Evolutionary conservation across 37 sponge, comb jelly and placozoan species (phyloP).

Genomic region (Eunapius fragilis): DNA sequence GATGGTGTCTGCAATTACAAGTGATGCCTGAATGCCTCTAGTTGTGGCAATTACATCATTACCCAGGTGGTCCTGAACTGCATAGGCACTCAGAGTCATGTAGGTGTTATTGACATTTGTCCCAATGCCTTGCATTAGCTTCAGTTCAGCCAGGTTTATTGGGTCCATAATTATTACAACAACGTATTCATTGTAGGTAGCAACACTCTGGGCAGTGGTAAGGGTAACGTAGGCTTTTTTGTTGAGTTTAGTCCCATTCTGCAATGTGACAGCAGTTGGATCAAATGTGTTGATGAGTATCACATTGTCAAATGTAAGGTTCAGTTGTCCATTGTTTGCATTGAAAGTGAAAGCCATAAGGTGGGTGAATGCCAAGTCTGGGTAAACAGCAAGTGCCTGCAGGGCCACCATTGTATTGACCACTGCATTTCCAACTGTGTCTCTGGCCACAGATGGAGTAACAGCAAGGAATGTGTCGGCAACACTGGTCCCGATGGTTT

Average conservation of each 20-base stretch:
- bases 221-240: conserved; percentile 42
- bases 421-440: conserved; percentile 48
- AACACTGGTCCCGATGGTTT: conserved; percentile 11
- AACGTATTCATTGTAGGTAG: conserved; percentile 64
- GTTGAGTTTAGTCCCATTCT: conserved; percentile 48
- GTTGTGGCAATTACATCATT: conserved; percentile 85
- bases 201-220: conserved; percentile 15
- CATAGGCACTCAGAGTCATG: conserved; percentile 76
- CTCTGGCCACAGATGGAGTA: conserved; percentile 35
- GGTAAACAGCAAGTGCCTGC: conserved; percentile 2
- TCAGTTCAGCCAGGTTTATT: conserved; percentile 69
- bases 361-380: conserved; percentile 61
- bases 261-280: conserved; percentile 70
- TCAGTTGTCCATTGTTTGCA: conserved; percentile 80
- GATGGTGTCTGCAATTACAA: conserved; percentile 62
- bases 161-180: conserved; percentile 46
- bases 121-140: conserved; percentile 66
- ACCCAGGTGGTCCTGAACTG: conserved; percentile 72
- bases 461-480: conserved; percentile 41
- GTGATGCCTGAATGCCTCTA: conserved; percentile 61
- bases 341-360: conserved; percentile 70
- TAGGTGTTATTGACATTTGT: conserved; percentile 82
- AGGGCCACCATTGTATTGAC: conserved; percentile 7
- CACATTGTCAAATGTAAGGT: conserved; percentile 88
- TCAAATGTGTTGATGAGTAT: conserved; percentile 71